Base-by-base conservation (phyloP, 1,140 invertebrate species). In the Camponotus floridanus region DNA sequence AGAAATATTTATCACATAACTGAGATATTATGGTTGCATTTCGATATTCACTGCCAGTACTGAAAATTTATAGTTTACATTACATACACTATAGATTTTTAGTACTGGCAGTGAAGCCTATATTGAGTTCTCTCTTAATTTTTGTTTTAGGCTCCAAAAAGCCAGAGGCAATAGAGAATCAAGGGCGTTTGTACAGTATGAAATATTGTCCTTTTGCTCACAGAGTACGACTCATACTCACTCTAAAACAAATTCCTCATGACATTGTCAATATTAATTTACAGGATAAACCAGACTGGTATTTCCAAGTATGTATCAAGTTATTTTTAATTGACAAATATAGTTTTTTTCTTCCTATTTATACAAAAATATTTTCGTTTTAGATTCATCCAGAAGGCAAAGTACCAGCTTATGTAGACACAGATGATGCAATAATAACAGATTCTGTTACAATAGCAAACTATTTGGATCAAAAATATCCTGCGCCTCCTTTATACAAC, bases 161-260 rank as follows among this genome's bases (percentile, higher is more conserved):
- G 67, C 96, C 96, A 45, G 90, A 94, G 6, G 88, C 94, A 83
- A 88, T 92, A 8, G 90, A 93, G 39, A 95, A 94, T 31, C 93
- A 93, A 48, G 90, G 96, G 11, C 94, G 96, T 59, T 88, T 96
- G 18, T 97, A 96, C 90, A 96, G 94, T 76, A 97, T 97, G 96
- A 92, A 95, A 87, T 96, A 95, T 86, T 97, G 96, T 93, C 96
- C 96, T 6, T 97, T 95, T 90, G 95, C 96, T 21, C 95, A 97
- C 78, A 92, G 96, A 74, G 93, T 95, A 57, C 86, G 95, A 31
- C 94, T 97, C 33, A 95, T 96, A 51, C 91, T 97, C 3, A 92
- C 93, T 13, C 94, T 95, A 73, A 97, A 97, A 90, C 94, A 95
- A 48, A 88, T 95, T 67, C 92, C 93, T 26, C 93, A 96, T 85